phyloP scores from a whole-genome alignment of 2,888 invertebrate genomes.

The Drosophila demipolita region DNA sequence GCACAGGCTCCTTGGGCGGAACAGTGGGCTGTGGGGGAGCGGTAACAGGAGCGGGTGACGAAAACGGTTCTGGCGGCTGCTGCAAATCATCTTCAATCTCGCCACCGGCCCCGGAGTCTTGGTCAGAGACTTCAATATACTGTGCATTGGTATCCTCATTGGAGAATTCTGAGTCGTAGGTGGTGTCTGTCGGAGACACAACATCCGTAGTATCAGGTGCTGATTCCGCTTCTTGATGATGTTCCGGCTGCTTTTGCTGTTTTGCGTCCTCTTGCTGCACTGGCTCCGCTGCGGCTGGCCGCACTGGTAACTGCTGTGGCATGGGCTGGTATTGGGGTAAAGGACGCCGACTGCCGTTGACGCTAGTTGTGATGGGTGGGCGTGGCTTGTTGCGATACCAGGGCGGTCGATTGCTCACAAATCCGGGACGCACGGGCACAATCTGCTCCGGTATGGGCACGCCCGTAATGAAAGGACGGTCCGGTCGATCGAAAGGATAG shows the following conservation, averaged over 20 bases:
- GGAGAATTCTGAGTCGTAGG: slow-evolving; percentile 82
- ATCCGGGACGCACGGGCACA: slow-evolving; percentile 89
- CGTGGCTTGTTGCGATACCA: slow-evolving; percentile 89
- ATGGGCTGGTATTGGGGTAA: slow-evolving; percentile 88
- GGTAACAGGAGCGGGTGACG: not conserved
- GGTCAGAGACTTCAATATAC: slow-evolving; percentile 82
- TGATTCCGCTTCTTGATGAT: slow-evolving; percentile 15
- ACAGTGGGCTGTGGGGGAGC: slow-evolving; percentile 11
- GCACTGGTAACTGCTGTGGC: slow-evolving; percentile 82
- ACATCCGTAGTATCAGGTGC: slow-evolving; percentile 35
- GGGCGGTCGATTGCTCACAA: slow-evolving; percentile 87
- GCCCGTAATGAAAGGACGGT: slow-evolving; percentile 88
- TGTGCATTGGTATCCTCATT: slow-evolving; percentile 80
- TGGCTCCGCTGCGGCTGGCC: slow-evolving; percentile 21
- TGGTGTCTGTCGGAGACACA: slow-evolving; percentile 73
- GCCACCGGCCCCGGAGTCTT: slow-evolving; percentile 59
- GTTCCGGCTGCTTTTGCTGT: slow-evolving; percentile 6
- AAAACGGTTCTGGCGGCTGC: slow-evolving; percentile 38
- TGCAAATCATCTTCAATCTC: slow-evolving; percentile 63
- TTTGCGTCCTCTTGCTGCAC: slow-evolving; percentile 23
- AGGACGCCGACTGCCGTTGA: slow-evolving; percentile 86
- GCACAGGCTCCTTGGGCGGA: slow-evolving; percentile 80
- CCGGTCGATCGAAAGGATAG: slow-evolving; percentile 91
- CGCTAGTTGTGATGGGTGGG: slow-evolving; percentile 82
- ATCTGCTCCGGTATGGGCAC: slow-evolving; percentile 91